Base-by-base conservation (phyloP, 2,888 invertebrate genomes). In the Patella pellucida region DNA sequence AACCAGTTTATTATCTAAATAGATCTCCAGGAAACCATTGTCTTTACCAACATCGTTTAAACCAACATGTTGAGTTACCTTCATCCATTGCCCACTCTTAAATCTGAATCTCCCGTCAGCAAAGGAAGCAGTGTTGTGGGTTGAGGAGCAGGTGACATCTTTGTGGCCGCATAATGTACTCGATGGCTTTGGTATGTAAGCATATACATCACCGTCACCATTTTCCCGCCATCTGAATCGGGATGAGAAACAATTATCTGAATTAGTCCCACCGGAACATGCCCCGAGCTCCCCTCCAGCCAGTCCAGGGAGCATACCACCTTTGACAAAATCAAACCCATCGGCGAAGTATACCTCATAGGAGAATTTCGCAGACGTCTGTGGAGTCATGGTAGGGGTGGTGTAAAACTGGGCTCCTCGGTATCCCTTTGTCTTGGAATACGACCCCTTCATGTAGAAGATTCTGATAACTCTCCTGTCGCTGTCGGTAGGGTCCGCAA, bases 291-390 rank as follows among this genome's bases (percentile, higher is more conserved):
- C 82, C 7, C 70, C 70, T 41, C 70, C 84, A 51, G 75, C 84
- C 3, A 84, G 69, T 19, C 86, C 86, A 0, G 86, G 84, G 12
- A 86, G 75, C 68, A 85, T 86, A 3, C 86, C 85, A 2, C 86
- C 70, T n/a, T 50, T 70, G 5, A 19, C 51, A 52, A 70, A 70
- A 52, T 70, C 70, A 19, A 70, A 70, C 50, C 51, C 51, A 52
- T 74, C 71, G 72, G 71, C 31, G 52, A 70, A 70, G 70, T 78
- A 79, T 14, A 82, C 76, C 52, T 81, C 78, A 68, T 78, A 81
- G 67, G 76, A 78, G n/a, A 81, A 54, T 3, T 78, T 81, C 62
- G 74, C 56, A 68, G 74, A 73, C 41, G 69, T 68, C 19, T 70
- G 31, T 41, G 31, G 51, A 16, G 70, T 16, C n/a, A n/a, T n/a